Evolutionary conservation across 2,797 vertebrate species (phyloP), one percentile per base, ranked within the genome.

Genomic region (Cirrhinus mrigala): DNA sequence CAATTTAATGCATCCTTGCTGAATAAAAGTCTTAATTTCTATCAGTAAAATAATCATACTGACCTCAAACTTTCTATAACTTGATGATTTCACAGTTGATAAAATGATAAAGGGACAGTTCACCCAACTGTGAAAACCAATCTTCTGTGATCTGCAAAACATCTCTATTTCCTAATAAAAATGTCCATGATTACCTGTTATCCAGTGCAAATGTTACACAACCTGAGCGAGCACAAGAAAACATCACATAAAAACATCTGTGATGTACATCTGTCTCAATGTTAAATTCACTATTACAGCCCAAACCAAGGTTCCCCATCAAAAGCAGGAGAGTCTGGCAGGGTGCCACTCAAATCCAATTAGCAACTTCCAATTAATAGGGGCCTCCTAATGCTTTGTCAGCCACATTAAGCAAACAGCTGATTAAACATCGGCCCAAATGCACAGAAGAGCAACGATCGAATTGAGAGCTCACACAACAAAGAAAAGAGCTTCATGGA

Each of bases 331-430:
- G 29, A 74, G n/a, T 75, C 76, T 86, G 82, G 87, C 81, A 86
- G 70, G 44, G n/a, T 12, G 84, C 71, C 85, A 82, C 79, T 79
- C 76, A 83, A 87, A 89, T 81, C 88, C 50, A 83, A 87, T 87
- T 82, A 87, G 83, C 84, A 68, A 81, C 79, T 81, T 83, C 50
- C 83, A 87, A 85, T 81, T 83, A 89, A 83, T 77, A 64, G 79
- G 40, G 83, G 60, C 48, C 62, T 83, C 77, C 81, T 78, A 87
- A 87, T 37, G 83, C 83, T 83, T 81, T 85, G 50, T 44, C 81
- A 81, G 60, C 82, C 80, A 85, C 82, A 87, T 89, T 85, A 86
- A 85, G 37, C 56, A 71, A 87, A 84, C 64, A 81, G 69, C 84
- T 81, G 80, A 89, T 83, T 81, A 87, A 54, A 70, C 71, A 46